Evolutionary conservation across 2,888 invertebrate species (phyloP).

Genomic region (Leucophenga montana): DNA sequence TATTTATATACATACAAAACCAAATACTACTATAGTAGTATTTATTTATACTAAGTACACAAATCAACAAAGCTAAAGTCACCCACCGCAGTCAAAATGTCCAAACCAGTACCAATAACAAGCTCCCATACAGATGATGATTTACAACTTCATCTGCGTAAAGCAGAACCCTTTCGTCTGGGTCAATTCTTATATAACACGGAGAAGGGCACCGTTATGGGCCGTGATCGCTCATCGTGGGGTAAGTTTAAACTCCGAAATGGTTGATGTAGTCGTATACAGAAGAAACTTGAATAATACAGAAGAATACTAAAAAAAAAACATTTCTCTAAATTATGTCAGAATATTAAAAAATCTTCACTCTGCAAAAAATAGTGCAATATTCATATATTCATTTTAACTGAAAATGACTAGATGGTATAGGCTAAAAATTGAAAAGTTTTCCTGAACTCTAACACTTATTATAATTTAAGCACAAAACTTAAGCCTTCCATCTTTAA

Average conservation of each 20-base stretch:
- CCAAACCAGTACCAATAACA: constrained; percentile 62
- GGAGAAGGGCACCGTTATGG: constrained; percentile 77
- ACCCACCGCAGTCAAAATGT: constrained; percentile 60
- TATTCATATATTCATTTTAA: no score
- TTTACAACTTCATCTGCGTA: constrained; percentile 61
- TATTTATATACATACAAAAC: not conserved
- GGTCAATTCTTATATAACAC: constrained; percentile 75
- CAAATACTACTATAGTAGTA: not conserved
- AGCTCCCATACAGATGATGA: constrained; percentile 64
- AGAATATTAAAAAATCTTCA: no score
- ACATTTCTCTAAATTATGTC: no score
- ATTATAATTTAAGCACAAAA: no score
- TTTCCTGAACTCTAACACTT: no score
- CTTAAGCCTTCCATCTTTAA: no score
- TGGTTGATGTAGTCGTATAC: no score
- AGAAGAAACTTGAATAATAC: no score
- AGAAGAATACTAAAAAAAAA: no score
- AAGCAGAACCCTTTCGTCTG: constrained; percentile 67
- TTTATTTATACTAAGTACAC: not conserved
- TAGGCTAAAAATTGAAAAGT: no score
- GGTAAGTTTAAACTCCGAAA: constrained; percentile 75
- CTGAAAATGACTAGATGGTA: no score
- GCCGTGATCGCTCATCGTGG: constrained; percentile 79
- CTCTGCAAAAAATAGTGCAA: no score
- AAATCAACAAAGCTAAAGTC: constrained; percentile 1